These are phyloP conservation scores for Scaptomyza pallida DNA, from an alignment of 1,140 invertebrate species.

Conservation along the genomic window DNA sequence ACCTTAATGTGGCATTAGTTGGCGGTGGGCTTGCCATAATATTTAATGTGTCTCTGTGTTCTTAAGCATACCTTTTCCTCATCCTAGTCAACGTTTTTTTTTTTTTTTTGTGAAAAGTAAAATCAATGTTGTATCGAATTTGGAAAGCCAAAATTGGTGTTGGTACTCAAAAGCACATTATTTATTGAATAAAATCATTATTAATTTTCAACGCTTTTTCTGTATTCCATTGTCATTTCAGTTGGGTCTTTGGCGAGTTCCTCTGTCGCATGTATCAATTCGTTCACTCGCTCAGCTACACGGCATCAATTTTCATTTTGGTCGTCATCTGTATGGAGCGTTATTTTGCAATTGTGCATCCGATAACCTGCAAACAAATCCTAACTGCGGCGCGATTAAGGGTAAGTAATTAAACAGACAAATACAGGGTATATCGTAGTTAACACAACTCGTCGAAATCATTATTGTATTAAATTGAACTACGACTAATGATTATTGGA, in stretches of 20 bases:
- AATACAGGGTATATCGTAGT: too few species aligned
- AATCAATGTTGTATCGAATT: background rate
- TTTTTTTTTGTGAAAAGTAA: too few species aligned
- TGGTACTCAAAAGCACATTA: background rate
- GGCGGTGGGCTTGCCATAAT: slow-evolving; percentile 51
- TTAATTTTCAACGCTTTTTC: slow-evolving; percentile 44
- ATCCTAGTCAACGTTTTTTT: background rate
- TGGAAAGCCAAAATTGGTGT: background rate
- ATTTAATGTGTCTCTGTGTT: slow-evolving; percentile 39
- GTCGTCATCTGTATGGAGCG: slow-evolving; percentile 93
- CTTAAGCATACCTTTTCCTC: background rate
- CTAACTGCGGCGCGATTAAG: slow-evolving; percentile 88
- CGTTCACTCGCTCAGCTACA: slow-evolving; percentile 91
- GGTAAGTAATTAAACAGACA: slow-evolving; percentile 86
- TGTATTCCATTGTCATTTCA: slow-evolving; percentile 83
- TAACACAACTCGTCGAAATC: too few species aligned
- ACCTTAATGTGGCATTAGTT: slow-evolving; percentile 73
- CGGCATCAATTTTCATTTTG: slow-evolving; percentile 92
- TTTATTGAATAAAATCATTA: slow-evolving; percentile 30
- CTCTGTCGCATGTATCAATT: slow-evolving; percentile 94
- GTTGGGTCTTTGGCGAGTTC: slow-evolving; percentile 91
- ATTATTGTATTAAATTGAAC: too few species aligned
- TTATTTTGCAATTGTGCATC: slow-evolving; percentile 92
- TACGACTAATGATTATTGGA: slow-evolving; percentile 3
- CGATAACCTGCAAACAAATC: slow-evolving; percentile 91